Evolutionary conservation across 2,888 invertebrate genomes (phyloP), one percentile per base, ranked within the genome.

Genomic region (Steinernema hermaphroditum): DNA sequence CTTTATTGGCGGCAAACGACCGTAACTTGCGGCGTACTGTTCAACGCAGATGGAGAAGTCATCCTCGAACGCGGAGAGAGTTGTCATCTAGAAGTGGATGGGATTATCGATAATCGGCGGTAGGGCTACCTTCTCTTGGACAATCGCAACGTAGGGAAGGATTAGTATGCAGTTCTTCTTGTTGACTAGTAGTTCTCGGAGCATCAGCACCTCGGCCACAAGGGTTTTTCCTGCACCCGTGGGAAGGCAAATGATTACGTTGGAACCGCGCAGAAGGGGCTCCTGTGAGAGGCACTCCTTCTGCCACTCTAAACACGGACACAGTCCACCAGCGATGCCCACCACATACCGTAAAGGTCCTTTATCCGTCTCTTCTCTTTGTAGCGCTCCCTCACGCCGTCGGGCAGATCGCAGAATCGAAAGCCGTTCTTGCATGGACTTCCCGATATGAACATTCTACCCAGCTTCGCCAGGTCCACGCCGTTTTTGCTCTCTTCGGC

Each of bases 201-300:
- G 88, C 90, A 97, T 94, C 68, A 97, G 89, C 75, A 97, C 92
- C 88, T 97, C 97, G 0, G 97, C 96, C 14, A 97, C 95, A 34
- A 97, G 89, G 0, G 97, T 97, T 89, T 97, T 97, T 0, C 96
- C 97, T 0, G 96, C 96, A 86, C 96, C 95, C 0, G 96, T 97
- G 0, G 97, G 96, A 50, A 96, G 88, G 0, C 94, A 93, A 86
- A 96, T 94, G 75, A 97, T 92, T 54, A 96, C 89, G 89, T 97
- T 97, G 77, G 89, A 90, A 49, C 92, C 90, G 14, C 91, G 88
- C 74, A 90, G 88, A 29, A 94, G 89, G 1, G 93, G 92, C n/a
- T 91, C 90, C 44, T 94, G 89, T 75, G 90, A 91, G 2, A 96
- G 89, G 86, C 96, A 96, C 88, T 95, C 93, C 81, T 92, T 90